Conservation (phyloP, 2,888 invertebrate genomes). For the Tanypteryx hageni region DNA sequence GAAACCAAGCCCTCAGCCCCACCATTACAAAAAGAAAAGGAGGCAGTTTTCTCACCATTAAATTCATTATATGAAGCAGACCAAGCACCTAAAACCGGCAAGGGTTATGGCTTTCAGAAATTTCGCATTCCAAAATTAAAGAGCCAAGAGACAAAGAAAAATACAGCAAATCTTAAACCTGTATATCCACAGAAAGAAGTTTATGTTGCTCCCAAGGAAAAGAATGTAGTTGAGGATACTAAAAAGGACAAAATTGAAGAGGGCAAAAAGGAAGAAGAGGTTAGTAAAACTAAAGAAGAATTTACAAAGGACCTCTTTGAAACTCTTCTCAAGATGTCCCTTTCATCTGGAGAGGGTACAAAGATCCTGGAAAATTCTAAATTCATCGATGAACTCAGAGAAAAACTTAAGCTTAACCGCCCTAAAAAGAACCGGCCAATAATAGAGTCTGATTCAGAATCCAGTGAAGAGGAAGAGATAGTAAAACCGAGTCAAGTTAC, state of each 20-base stretch:
- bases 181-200: slow-evolving; percentile 25
- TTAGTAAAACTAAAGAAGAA: slow-evolving; percentile 69
- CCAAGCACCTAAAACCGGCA: slow-evolving; percentile 74
- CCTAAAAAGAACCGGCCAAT: slow-evolving; percentile 79
- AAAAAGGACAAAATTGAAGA: slow-evolving; percentile 72
- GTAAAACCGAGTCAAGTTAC: slow-evolving; percentile 69
- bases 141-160: slow-evolving; percentile 71
- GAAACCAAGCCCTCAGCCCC: neutral
- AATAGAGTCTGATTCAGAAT: slow-evolving; percentile 78
- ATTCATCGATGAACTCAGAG: slow-evolving; percentile 76
- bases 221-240: slow-evolving; percentile 75
- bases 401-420: slow-evolving; percentile 75
- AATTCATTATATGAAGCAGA: slow-evolving; percentile 76
- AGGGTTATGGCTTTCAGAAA: slow-evolving; percentile 76
- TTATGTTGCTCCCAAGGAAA: slow-evolving; percentile 73
- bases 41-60: slow-evolving; percentile 73
- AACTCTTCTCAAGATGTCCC: slow-evolving; percentile 71
- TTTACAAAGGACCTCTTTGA: slow-evolving; percentile 72
- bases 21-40: slow-evolving; percentile 19
- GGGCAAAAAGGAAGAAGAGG: slow-evolving; percentile 67
- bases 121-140: slow-evolving; percentile 79
- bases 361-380: slow-evolving; percentile 75
- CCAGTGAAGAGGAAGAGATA: slow-evolving; percentile 72
- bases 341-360: slow-evolving; percentile 71
- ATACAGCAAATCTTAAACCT: slow-evolving; percentile 69